phyloP scores from a whole-genome alignment of 2,888 invertebrate genomes.

The Brenthis hecate region DNA sequence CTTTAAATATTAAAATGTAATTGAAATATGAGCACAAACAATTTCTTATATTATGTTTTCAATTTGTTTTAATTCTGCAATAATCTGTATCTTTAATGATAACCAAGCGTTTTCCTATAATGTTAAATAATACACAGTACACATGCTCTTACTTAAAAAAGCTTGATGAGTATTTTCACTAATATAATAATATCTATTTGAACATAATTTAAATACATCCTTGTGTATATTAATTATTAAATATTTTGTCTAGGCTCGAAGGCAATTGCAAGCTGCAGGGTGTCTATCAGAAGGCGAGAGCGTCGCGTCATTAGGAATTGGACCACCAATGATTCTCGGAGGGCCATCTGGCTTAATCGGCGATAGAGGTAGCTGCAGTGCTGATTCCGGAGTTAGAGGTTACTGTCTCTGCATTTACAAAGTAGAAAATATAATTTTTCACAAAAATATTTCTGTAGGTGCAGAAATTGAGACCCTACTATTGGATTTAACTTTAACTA shows the following conservation, averaged over 20 bases:
- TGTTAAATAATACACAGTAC: no score
- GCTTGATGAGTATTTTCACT: no score
- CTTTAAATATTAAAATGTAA: neutral
- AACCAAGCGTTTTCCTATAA: no score
- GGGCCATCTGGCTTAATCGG: slow-evolving; percentile 77
- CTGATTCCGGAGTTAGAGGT: slow-evolving; percentile 92
- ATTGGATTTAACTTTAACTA: no score
- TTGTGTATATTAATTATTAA: neutral
- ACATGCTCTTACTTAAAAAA: no score
- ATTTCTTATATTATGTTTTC: no score
- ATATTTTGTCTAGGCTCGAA: slow-evolving; percentile 81
- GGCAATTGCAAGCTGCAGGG: slow-evolving; percentile 89
- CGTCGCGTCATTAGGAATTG: slow-evolving; percentile 87
- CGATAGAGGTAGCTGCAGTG: slow-evolving; percentile 92
- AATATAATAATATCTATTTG: no score
- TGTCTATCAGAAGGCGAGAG: slow-evolving; percentile 94
- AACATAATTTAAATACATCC: no score
- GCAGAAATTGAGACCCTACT: neutral
- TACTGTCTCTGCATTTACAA: slow-evolving; percentile 13
- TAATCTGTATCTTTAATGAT: no score
- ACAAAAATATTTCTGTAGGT: neutral
- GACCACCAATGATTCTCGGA: slow-evolving; percentile 84
- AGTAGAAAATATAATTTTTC: slow-evolving; percentile 5
- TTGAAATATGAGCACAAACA: no score
- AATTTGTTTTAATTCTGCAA: no score